A percentile compares a stretch with the other conserved stretches of the same genome.
These are phyloP conservation scores for Prinia subflava DNA, from an alignment of 2,113 vertebrate genomes.

Conservation along the genomic window DNA sequence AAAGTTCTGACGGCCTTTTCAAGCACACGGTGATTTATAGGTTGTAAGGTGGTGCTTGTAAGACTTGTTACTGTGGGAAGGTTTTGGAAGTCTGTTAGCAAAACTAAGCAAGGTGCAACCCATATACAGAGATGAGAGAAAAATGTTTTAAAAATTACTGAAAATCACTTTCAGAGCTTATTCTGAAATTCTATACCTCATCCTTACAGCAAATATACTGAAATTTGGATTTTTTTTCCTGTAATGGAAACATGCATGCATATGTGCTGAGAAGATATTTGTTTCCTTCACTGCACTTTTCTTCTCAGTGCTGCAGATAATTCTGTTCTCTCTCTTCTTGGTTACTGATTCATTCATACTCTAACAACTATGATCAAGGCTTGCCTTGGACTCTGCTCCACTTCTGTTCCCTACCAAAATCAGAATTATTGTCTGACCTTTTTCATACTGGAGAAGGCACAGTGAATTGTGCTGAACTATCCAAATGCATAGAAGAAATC, in stretches of 20 bases:
- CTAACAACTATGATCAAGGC: neutral
- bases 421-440: slow-evolving; percentile 24
- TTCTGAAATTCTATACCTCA: neutral
- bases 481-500: neutral
- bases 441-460: neutral
- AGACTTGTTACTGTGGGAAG: neutral
- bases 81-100: neutral
- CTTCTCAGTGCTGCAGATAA: neutral
- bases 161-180: neutral
- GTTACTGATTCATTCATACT: neutral
- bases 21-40: neutral
- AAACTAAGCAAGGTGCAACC: neutral
- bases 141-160: neutral
- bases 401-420: slow-evolving; percentile 45
- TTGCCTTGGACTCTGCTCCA: neutral
- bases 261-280: neutral
- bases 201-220: neutral
- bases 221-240: neutral
- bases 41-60: neutral
- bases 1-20: neutral
- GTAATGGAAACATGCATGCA: neutral
- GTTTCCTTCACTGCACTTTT: neutral
- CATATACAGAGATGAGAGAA: neutral
- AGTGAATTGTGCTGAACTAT: slow-evolving; percentile 41
- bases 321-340: neutral